These are phyloP conservation scores for Caretta caretta DNA, from an alignment of 2,113 vertebrate genomes.

Conservation along the genomic window DNA sequence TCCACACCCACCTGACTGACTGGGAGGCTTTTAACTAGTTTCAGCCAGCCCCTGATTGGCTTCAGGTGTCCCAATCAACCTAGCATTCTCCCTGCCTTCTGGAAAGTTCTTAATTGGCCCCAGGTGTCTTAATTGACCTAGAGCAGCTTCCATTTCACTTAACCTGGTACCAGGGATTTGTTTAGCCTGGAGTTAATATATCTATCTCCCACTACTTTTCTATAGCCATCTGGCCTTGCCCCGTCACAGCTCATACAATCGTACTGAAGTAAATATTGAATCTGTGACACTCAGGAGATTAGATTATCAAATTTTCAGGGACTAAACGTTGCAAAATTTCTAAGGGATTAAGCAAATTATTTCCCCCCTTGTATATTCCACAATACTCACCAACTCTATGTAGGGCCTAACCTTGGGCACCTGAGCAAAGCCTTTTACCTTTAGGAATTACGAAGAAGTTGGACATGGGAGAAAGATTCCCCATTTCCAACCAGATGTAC, in stretches of 20 bases:
- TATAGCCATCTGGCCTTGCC: too few relatives aligned
- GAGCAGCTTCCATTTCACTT: too few relatives aligned
- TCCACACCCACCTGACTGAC: too few relatives aligned
- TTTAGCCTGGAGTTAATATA: too few relatives aligned
- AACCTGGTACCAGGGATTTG: too few relatives aligned
- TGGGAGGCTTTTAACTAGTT: too few relatives aligned
- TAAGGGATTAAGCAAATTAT: background rate
- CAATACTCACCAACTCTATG: background rate
- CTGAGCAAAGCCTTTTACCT: background rate
- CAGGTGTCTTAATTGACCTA: too few relatives aligned
- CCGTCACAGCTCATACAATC: background rate
- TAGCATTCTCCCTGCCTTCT: too few relatives aligned
- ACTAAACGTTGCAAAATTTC: background rate
- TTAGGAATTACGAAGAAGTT: fast-evolving
- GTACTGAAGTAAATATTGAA: background rate
- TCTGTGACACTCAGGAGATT: background rate
- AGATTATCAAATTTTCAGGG: background rate
- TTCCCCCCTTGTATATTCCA: background rate
- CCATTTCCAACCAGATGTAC: background rate
- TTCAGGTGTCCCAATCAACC: too few relatives aligned
- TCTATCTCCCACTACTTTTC: too few relatives aligned
- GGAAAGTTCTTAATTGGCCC: too few relatives aligned
- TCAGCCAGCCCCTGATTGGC: too few relatives aligned
- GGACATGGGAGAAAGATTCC: background rate
- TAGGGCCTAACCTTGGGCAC: background rate